A percentile compares a stretch with the other conserved stretches of the same genome.
These are phyloP conservation scores for Pantherophis guttatus DNA, from an alignment of 2,113 vertebrate genomes.

Conservation along the genomic window DNA sequence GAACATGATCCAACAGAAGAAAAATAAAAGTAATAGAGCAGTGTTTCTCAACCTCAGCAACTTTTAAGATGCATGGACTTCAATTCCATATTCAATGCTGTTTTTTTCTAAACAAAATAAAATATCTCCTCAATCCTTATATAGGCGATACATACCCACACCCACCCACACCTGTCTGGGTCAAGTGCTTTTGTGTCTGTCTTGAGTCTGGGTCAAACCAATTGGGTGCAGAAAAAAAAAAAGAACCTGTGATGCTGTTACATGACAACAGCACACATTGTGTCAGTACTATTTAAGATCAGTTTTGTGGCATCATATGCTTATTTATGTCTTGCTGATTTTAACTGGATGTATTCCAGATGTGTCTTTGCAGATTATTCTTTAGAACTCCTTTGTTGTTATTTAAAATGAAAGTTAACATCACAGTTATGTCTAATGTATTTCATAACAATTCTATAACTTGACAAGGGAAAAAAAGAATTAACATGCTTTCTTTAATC, in stretches of 20 bases:
- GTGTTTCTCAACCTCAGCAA: not conserved
- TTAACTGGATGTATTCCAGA: not conserved
- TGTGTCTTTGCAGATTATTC: not conserved
- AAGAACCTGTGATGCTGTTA: not conserved
- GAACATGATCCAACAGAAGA: not conserved
- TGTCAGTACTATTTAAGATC: not conserved
- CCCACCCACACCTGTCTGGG: not conserved
- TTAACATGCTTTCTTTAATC: slow-evolving; percentile 1
- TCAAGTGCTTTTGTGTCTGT: not conserved
- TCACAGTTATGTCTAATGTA: not conserved
- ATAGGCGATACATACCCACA: not conserved
- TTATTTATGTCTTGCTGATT: not conserved
- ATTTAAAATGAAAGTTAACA: not conserved
- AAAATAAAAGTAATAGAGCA: not conserved
- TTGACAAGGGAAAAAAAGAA: not conserved
- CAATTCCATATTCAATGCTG: not conserved
- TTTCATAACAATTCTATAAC: not conserved
- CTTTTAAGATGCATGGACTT: not conserved
- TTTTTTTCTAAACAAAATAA: not conserved
- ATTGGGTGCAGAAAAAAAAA: not conserved
- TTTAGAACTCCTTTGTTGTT: not conserved
- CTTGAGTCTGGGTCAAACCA: not conserved
- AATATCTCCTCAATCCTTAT: not conserved
- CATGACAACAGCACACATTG: not conserved
- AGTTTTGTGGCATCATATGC: not conserved